Percentiles rank a stretch among this genome's conserved stretches.
Conservation (phyloP, 2,888 invertebrate genomes). For the Lycia hirtaria region DNA sequence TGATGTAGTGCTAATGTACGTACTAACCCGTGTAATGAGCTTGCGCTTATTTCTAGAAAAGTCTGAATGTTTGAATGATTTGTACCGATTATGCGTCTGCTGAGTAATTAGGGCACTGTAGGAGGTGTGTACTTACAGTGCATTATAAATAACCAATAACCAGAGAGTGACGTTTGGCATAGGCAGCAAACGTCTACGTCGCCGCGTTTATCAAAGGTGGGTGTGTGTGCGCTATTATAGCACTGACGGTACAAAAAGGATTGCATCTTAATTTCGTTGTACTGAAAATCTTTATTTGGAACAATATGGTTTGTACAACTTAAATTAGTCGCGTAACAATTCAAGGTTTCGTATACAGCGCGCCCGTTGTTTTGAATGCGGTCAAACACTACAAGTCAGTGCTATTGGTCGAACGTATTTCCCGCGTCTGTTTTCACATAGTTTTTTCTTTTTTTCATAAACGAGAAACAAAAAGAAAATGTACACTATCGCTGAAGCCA, state of each 20-base stretch:
- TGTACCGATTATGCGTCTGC: too few relatives aligned
- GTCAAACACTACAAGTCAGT: constrained; percentile 67
- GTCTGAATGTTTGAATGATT: constrained; percentile 17
- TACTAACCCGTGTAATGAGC: not conserved
- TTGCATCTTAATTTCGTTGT: not conserved
- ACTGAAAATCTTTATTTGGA: not conserved
- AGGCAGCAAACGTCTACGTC: not conserved
- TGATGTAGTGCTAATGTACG: not conserved
- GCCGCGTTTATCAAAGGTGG: constrained; percentile 11
- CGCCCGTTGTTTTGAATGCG: constrained; percentile 58
- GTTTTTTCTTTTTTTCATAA: constrained; percentile 48
- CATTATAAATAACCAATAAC: constrained; percentile 16
- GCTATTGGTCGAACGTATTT: constrained; percentile 65
- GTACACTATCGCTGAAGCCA: constrained; percentile 81
- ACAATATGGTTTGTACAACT: constrained; percentile 28
- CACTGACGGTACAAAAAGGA: constrained; percentile 25
- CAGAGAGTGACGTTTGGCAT: constrained; percentile 2
- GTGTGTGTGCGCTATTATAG: constrained; percentile 29
- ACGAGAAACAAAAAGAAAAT: constrained; percentile 63
- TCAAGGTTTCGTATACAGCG: constrained; percentile 66
- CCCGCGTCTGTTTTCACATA: constrained; percentile 36
- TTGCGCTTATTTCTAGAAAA: constrained; percentile 15
- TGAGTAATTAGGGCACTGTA: constrained; percentile 27
- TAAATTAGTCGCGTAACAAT: constrained; percentile 48
- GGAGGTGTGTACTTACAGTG: constrained; percentile 35